Percentiles rank a stretch among this genome's conserved stretches.
phyloP scores from a whole-genome alignment of 2,888 invertebrate genomes.

The Exephanes ischioxanthus region DNA sequence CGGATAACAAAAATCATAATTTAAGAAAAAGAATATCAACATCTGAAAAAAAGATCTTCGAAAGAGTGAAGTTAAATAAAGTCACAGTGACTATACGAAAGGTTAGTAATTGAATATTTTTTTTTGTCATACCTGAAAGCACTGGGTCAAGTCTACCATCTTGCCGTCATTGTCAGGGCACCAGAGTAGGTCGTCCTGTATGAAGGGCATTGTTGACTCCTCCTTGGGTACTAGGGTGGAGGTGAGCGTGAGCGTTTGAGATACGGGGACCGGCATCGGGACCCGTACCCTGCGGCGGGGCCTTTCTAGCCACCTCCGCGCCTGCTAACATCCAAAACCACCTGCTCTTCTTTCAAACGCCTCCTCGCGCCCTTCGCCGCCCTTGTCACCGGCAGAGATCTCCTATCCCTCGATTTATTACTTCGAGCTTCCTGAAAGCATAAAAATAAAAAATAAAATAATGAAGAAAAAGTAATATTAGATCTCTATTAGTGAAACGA shows the following conservation, averaged over 20 bases:
- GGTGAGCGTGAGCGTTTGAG: constrained; percentile 83
- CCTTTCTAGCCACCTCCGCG: constrained; percentile 84
- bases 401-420: background rate
- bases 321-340: constrained; percentile 84
- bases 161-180: constrained; percentile 98
- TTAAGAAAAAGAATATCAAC: background rate
- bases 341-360: constrained; percentile 71
- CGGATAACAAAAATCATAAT: background rate
- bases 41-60: background rate
- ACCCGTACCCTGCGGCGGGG: constrained; percentile 84
- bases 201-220: constrained; percentile 94
- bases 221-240: constrained; percentile 84
- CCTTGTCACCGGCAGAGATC: background rate
- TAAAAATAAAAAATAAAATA: background rate
- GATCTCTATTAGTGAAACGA: background rate
- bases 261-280: constrained; percentile 85
- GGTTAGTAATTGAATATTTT: background rate
- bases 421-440: constrained; percentile 45
- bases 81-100: background rate
- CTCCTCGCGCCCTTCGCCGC: constrained; percentile 67
- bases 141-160: constrained; percentile 96
- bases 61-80: background rate
- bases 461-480: background rate
- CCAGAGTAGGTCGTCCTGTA: constrained; percentile 97
- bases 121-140: constrained; percentile 89